Base-by-base conservation (phyloP, 2,888 invertebrate genomes). In the Mythimna impura region DNA sequence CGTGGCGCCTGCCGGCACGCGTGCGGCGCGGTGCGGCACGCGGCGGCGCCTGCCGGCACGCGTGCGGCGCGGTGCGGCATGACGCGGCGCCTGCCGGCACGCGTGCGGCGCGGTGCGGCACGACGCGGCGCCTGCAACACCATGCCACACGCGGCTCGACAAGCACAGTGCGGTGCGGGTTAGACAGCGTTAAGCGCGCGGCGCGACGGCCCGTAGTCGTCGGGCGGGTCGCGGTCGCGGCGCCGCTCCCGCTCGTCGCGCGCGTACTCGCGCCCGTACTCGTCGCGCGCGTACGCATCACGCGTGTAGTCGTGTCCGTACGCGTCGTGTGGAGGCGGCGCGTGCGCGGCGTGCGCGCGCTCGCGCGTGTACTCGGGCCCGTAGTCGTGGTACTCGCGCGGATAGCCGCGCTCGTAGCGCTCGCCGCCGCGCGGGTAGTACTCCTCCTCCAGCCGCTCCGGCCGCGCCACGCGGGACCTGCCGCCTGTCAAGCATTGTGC, bases 121-220 rank as follows among this genome's bases (percentile, higher is more conserved):
- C 72, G 78, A n/a, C 17, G 72, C 97, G 97, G 97, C 17, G 6
- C 1, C 47, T 6, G 75, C 97, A 97, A 87, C 97, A 17, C 34
- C 20, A 68, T 25, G 67, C 71, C 14, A 75, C 97, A 40, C 34
- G 69, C 40, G 52, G 97, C 94, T 97, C 97, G 92, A n/a, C 76
- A 62, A 55, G 97, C 86, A 66, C 79, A n/a, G 73, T 47, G 62
- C 73, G 66, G 73, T 73, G 73, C 79, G 80, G 43, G 66, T 97
- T 97, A 98, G 94, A 98, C 97, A 93, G 97, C 98, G 95, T 98
- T 98, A 88, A 97, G 97, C 87, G 97, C 97, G 90, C 98, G 97
- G 78, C 97, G 96, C 87, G 97, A 97, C 58, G 97, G 96, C 80
- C 97, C 97, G 93, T 97, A 97, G 88, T 97, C 97, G 87, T 96